Base-by-base conservation (phyloP, 2,113 vertebrate species). In the Xyrauchen texanus region DNA sequence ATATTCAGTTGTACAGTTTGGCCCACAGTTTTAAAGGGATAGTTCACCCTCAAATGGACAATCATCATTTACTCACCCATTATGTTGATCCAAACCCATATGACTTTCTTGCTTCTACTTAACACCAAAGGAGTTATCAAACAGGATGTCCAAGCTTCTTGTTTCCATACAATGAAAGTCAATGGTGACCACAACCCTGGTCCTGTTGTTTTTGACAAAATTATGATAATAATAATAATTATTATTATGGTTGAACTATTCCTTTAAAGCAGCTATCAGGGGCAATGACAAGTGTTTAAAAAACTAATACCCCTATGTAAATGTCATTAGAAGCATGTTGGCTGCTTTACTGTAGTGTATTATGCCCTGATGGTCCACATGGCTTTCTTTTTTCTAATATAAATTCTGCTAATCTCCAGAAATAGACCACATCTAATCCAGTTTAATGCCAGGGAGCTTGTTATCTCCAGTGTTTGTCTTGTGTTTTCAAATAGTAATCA, bases 341-440 rank as follows among this genome's bases (percentile, higher is more conserved):
- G 13, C n/a, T 57, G 11, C 6, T 34, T 34, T n/a, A 12, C 53
- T 55, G 11, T 55, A 11, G 13, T 52, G 15, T 52, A 69, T 52
- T 44, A 7, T 5, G 52, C 44, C 57, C 68, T 63, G 62, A 78
- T 63, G 57, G 34, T 63, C 46, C 57, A 53, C 8, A 42, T 45
- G 12, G 44, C 77, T 11, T 21, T 3, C n/a, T 21, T 0, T 52
- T 62, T 7, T 77, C 21, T 77, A 79, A 85, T 75, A 71, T 55
- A 77, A 85, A 83, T 34, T 34, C 34, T 83, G 78, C 78, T 82
- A 61, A 49, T 62, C 68, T 69, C 57, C 2, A 21, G 47, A 44
- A 67, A 82, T 68, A 81, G 66, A 15, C 79, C 77, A 65, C 60
- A 75, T 77, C 65, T 83, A 82, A 77, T 81, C 15, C 78, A 68